These are phyloP conservation scores for Hemitrygon akajei DNA, from an alignment of 2,797 vertebrate species.

Conservation along the genomic window DNA sequence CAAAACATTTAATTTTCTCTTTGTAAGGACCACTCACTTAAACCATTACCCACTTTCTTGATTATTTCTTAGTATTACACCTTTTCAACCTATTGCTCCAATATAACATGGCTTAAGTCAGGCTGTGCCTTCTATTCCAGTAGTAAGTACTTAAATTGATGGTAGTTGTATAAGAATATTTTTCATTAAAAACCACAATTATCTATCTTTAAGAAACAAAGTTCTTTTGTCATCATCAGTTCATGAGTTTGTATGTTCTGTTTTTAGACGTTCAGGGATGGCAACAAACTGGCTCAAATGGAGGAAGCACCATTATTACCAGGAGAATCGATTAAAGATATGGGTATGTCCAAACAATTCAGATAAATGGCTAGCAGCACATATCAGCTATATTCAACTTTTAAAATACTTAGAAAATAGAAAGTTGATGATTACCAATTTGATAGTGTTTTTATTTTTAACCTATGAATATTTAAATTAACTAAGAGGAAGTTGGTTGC, in stretches of 20 bases:
- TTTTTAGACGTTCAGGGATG: slow-evolving; percentile 64
- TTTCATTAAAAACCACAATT: background rate
- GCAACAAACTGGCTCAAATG: slow-evolving; percentile 74
- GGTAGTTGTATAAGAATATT: background rate
- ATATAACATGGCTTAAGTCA: background rate
- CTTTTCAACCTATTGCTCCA: background rate
- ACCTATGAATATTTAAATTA: background rate
- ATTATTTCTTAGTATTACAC: background rate
- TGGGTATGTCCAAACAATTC: slow-evolving; percentile 48
- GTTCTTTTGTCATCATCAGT: background rate
- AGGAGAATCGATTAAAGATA: slow-evolving; percentile 81
- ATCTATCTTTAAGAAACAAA: background rate
- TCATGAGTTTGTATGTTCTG: slow-evolving; percentile 4
- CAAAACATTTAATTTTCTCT: background rate
- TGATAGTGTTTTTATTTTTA: background rate
- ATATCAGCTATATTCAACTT: background rate
- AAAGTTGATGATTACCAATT: background rate
- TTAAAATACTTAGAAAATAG: background rate
- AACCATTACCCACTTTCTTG: background rate
- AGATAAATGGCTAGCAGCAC: background rate
- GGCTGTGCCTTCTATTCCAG: background rate
- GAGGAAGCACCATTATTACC: slow-evolving; percentile 82
- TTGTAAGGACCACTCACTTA: background rate
- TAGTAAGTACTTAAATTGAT: background rate
- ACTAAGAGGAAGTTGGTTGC: background rate